Evolutionary conservation across 2,888 invertebrate species (phyloP).

Genomic region (Catotricha subobsoleta): DNA sequence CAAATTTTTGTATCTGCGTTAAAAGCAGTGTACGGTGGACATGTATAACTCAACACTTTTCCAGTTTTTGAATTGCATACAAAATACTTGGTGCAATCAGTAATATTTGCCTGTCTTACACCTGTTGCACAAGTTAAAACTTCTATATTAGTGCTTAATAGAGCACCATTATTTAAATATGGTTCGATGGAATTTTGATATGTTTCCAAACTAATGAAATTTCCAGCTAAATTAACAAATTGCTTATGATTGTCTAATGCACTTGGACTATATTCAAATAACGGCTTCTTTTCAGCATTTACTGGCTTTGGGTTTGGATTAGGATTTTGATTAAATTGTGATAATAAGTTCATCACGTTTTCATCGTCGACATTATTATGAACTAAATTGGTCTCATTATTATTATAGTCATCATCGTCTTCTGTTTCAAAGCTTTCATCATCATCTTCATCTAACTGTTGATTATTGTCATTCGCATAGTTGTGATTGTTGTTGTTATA

Average conservation of each 20-base stretch:
- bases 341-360: slow-evolving; percentile 11
- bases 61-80: slow-evolving; percentile 31
- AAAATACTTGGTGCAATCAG: slow-evolving; percentile 33
- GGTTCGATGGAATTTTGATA: slow-evolving; percentile 23
- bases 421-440: neutral
- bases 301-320: neutral
- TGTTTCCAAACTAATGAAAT: slow-evolving; percentile 22
- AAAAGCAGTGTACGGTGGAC: slow-evolving; percentile 32
- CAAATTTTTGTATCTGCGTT: slow-evolving; percentile 30
- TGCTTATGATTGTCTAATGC: neutral
- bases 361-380: slow-evolving; percentile 2
- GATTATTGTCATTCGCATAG: slow-evolving; percentile 5
- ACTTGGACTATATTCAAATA: neutral
- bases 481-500: neutral
- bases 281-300: neutral
- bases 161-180: slow-evolving; percentile 5
- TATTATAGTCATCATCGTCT: neutral
- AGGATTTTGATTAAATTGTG: slow-evolving; percentile 7
- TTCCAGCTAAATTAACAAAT: slow-evolving; percentile 22
- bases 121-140: slow-evolving; percentile 29
- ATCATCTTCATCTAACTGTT: neutral
- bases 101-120: slow-evolving; percentile 30
- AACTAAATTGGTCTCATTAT: slow-evolving; percentile 3
- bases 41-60: slow-evolving; percentile 28
- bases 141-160: slow-evolving; percentile 14